Percentiles rank a stretch among this genome's conserved stretches.
phyloP scores from a whole-genome alignment of 2,888 invertebrate species.

The Glaucopsyche alexis region DNA sequence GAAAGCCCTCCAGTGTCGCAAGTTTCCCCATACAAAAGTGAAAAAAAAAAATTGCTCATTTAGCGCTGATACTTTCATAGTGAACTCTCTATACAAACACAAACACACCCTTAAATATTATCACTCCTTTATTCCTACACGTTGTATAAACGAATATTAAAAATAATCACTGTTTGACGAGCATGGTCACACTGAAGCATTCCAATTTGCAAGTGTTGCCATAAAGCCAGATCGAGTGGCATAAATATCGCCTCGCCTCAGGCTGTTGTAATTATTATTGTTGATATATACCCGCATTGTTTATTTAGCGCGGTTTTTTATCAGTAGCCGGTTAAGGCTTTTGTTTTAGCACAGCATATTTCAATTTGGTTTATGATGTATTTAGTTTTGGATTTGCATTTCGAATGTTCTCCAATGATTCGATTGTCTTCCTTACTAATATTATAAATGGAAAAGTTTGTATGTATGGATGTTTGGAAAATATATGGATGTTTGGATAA shows the following conservation, averaged over 20 bases:
- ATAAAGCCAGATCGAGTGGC: slow-evolving; percentile 31
- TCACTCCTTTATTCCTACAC: too few species aligned
- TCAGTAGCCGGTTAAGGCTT: slow-evolving; percentile 53
- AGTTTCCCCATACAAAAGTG: too few species aligned
- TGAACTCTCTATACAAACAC: too few species aligned
- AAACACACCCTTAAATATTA: too few species aligned
- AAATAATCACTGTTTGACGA: slow-evolving; percentile 12
- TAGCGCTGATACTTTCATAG: too few species aligned
- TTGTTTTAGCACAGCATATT: slow-evolving; percentile 38
- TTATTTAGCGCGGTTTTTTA: slow-evolving; percentile 66
- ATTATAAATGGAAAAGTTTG: too few species aligned
- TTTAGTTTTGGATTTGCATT: not conserved
- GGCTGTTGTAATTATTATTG: slow-evolving; percentile 67
- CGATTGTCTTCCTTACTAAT: not conserved
- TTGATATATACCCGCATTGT: slow-evolving; percentile 69
- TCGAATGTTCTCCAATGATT: not conserved
- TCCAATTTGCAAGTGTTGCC: slow-evolving; percentile 31
- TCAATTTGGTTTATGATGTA: slow-evolving; percentile 13
- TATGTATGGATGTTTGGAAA: too few species aligned
- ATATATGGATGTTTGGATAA: too few species aligned
- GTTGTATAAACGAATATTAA: not conserved
- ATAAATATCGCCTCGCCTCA: slow-evolving; percentile 50
- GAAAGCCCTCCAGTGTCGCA: too few species aligned
- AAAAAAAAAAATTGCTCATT: too few species aligned
- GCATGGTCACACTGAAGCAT: slow-evolving; percentile 7